Evolutionary conservation across 2,113 vertebrate genomes (phyloP).

Genomic region (Siniperca knerii): DNA sequence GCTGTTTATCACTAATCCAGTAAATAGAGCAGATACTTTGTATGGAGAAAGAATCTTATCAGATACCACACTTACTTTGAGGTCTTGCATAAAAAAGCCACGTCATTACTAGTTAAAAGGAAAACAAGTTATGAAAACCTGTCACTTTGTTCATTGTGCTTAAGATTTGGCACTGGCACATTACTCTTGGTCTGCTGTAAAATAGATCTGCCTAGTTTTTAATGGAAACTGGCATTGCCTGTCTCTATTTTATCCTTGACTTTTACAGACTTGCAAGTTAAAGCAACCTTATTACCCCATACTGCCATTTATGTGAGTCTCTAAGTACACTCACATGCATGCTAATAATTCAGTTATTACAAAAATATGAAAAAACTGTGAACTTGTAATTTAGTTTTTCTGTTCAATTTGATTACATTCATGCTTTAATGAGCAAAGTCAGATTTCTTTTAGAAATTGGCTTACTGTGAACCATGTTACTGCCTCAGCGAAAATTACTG

Average conservation of each 20-base stretch:
- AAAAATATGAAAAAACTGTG: neutral
- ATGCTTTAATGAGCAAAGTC: neutral
- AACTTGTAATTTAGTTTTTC: neutral
- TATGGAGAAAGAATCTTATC: constrained; percentile 7
- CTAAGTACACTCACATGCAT: neutral
- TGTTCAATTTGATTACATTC: neutral
- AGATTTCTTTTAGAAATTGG: neutral
- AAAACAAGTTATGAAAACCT: neutral
- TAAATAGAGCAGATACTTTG: constrained; percentile 26
- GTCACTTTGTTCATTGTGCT: constrained; percentile 2
- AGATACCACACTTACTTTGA: constrained; percentile 6
- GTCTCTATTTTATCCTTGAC: neutral
- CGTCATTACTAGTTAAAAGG: neutral
- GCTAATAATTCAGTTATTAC: neutral
- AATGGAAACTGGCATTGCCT: neutral
- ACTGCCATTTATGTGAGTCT: too few species aligned
- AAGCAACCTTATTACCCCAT: neutral
- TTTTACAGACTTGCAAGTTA: neutral
- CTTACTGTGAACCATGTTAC: neutral
- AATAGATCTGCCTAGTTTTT: neutral
- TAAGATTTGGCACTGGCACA: neutral
- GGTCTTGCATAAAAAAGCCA: constrained; percentile 5
- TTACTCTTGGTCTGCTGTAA: neutral
- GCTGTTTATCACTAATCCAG: constrained; percentile 49
- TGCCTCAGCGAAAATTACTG: neutral